Evolutionary conservation across 2,113 vertebrate genomes (phyloP).

Genomic region (Oreochromis spilurus): DNA sequence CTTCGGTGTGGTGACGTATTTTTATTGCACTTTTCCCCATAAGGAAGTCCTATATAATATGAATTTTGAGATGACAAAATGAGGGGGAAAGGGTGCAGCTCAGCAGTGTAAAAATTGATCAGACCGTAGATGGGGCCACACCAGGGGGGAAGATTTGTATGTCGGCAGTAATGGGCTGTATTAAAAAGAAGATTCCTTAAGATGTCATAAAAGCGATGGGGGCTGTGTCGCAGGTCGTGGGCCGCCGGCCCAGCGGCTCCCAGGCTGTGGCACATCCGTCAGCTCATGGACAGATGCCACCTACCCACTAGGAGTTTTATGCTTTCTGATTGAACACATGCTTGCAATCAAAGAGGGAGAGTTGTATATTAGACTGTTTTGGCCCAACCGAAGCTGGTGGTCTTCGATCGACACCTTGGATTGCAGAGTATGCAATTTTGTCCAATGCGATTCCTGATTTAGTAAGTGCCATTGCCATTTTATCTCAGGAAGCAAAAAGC

Average conservation of each 20-base stretch:
- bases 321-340: conserved; percentile 72
- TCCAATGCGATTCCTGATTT: conserved; percentile 43
- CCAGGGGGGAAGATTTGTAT: conserved; percentile 95
- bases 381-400: conserved; percentile 28
- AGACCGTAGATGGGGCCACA: conserved; percentile 90
- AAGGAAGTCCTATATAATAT: conserved; percentile 93
- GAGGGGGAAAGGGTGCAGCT: conserved; percentile 86
- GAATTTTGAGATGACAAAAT: conserved; percentile 99
- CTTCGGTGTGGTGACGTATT: conserved; percentile 84
- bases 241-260: conserved; percentile 30
- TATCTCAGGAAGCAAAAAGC: neutral
- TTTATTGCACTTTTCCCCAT: conserved; percentile 90
- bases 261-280: conserved; percentile 70
- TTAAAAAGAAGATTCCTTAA: conserved; percentile 99
- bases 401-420: conserved; percentile 44
- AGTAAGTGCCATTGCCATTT: conserved; percentile 16
- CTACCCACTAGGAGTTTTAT: conserved; percentile 64
- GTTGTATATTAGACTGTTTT: conserved; percentile 69
- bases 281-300: conserved; percentile 67
- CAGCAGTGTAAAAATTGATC: conserved; percentile 99
- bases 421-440: conserved; percentile 53
- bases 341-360: conserved; percentile 65
- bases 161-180: conserved; percentile 99
- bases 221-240: conserved; percentile 50
- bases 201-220: conserved; percentile 79